Base-by-base conservation (phyloP, 2,888 invertebrate genomes). In the Autographa pulchrina region DNA sequence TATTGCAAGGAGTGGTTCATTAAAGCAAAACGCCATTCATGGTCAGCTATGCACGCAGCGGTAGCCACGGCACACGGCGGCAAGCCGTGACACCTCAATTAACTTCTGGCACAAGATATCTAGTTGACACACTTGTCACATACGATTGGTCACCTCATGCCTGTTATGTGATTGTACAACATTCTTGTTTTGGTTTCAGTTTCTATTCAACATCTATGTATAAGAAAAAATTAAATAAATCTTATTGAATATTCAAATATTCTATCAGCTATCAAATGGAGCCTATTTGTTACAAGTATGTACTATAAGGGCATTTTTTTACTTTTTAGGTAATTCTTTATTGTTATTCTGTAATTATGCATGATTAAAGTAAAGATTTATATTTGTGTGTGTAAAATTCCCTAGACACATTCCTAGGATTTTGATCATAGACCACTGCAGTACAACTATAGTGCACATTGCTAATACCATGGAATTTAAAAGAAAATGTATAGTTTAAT, bases 11-110 rank as follows among this genome's bases (percentile, higher is more conserved):
- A 71, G 78, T 76, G 79, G 79, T 70, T 77, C 60, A 79, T 83
- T 81, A 82, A 73, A 77, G 58, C 75, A 74, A 81, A 76, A 68
- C 62, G 43, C 71, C 72, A 72, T 76, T 83, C 82, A 84, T 80
- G 86, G 83, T 66, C 85, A 84, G 75, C 72, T 72, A 73, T 78
- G 65, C 85, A 85, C 83, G 85, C 85, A 82, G 72, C 68, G 66
- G 67, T 72, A 80, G 75, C 78, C 84, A 82, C 83, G 85, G 75
- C 75, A 75, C 84, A 82, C 83, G 85, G 75, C 75, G 76, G 81
- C 74, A 77, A 80, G 82, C 84, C 86, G 77, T 83, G 84, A 79
- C 73, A 83, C 84, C 70, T 77, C 77, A 77, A 84, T 83, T 83
- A 84, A 82, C 81, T 84, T 77, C 79, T 74, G 78, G 71, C 74